phyloP scores from a whole-genome alignment of 2,113 vertebrate species.

The Motacilla alba region DNA sequence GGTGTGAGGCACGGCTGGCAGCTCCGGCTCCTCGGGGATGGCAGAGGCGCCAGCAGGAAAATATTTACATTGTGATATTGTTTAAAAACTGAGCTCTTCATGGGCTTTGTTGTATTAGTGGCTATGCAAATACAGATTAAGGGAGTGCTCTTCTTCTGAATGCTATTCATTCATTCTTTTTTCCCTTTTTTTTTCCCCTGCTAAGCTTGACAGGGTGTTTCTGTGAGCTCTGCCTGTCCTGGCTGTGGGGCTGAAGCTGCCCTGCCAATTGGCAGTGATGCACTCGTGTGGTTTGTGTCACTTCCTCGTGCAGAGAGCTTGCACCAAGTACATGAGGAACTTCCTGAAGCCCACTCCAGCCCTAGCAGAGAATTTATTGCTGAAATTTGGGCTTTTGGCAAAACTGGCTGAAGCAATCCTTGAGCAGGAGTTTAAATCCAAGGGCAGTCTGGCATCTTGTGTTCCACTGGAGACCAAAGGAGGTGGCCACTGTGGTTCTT shows the following conservation, averaged over 20 bases:
- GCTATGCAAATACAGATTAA: background rate
- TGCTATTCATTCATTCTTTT: background rate
- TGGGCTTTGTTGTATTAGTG: background rate
- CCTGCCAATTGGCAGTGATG: background rate
- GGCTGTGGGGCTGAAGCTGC: background rate
- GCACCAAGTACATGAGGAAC: background rate
- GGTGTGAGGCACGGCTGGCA: background rate
- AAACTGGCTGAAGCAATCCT: background rate
- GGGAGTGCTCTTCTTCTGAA: background rate
- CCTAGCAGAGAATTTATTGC: background rate
- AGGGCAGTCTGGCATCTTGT: background rate
- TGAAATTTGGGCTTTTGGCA: background rate
- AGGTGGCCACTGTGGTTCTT: background rate
- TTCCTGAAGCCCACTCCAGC: background rate
- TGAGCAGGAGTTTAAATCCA: background rate
- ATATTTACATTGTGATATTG: background rate
- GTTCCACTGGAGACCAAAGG: background rate
- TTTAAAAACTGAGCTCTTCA: background rate
- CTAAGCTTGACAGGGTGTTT: background rate
- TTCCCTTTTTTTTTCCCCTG: rapidly evolving
- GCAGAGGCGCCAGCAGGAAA: background rate
- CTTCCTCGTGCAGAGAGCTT: background rate
- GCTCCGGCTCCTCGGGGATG: background rate
- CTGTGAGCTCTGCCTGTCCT: background rate
- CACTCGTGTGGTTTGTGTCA: background rate